These are phyloP conservation scores for Chironomus striatipennis DNA, from an alignment of 1,140 invertebrate species.

Conservation along the genomic window DNA sequence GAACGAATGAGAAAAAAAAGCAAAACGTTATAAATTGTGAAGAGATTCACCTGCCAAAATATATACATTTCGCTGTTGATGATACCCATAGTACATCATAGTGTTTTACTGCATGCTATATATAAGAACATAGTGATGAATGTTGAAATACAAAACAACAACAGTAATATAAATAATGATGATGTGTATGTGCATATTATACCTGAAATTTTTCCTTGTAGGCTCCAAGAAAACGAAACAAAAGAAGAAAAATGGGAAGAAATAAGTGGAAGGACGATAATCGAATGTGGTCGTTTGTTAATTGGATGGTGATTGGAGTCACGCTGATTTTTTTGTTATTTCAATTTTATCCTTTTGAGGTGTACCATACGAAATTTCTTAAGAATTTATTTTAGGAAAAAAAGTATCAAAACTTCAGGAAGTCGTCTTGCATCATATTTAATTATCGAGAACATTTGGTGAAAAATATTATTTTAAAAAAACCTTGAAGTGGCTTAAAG, in stretches of 20 bases:
- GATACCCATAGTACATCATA: background rate
- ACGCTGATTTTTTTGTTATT: constrained; percentile 9
- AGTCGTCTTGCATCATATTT: background rate
- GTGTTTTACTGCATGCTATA: background rate
- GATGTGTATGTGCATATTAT: background rate
- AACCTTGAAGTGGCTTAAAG: background rate
- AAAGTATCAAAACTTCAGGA: background rate
- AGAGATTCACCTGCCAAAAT: constrained; percentile 12
- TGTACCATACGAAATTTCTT: background rate
- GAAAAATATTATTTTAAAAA: too few relatives aligned
- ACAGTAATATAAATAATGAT: background rate
- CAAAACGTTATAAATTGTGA: constrained; percentile 5
- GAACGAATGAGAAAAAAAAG: background rate
- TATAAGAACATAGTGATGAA: background rate
- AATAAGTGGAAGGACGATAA: constrained; percentile 12
- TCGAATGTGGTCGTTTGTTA: constrained; percentile 12
- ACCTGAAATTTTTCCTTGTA: background rate
- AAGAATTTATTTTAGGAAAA: too few relatives aligned
- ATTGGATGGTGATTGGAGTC: constrained; percentile 11
- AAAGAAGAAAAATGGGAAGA: background rate
- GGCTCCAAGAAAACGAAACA: background rate
- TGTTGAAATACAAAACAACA: background rate
- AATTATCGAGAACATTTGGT: background rate
- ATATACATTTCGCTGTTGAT: constrained; percentile 1
- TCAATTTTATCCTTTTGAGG: background rate